Evolutionary conservation across 2,797 vertebrate genomes (phyloP).

Genomic region (Enteromius anoplus): DNA sequence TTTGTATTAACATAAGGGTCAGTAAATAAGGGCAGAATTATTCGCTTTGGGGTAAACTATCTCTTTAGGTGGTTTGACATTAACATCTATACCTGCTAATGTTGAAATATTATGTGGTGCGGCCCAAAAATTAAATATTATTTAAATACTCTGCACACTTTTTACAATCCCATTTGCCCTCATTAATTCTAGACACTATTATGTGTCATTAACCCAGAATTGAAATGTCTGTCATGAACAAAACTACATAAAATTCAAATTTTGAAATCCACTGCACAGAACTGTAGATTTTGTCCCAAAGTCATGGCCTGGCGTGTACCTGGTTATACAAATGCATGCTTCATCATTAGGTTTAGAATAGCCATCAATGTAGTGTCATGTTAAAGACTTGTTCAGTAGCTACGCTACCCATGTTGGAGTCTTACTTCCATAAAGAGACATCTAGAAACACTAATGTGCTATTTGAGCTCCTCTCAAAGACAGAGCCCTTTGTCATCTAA

Average conservation of each 20-base stretch:
- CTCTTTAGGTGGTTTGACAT: neutral
- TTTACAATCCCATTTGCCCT: neutral
- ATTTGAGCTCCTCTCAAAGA: conserved; percentile 60
- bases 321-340: neutral
- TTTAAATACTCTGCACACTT: neutral
- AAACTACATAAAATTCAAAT: neutral
- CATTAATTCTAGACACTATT: neutral
- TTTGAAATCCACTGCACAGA: neutral
- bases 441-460: conserved; percentile 57
- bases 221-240: neutral
- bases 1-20: neutral
- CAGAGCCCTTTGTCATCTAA: conserved; percentile 64
- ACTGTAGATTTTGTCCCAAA: neutral
- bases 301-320: neutral
- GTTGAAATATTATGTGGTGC: neutral
- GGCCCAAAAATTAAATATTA: neutral
- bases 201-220: neutral
- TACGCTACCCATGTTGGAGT: neutral
- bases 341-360: neutral
- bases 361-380: neutral
- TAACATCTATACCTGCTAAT: neutral
- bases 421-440: neutral
- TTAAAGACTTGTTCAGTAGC: conserved; percentile 11
- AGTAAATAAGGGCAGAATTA: neutral
- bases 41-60: neutral